These are phyloP conservation scores for Tangara arthus DNA, from an alignment of 2,797 vertebrate genomes.

Conservation along the genomic window DNA sequence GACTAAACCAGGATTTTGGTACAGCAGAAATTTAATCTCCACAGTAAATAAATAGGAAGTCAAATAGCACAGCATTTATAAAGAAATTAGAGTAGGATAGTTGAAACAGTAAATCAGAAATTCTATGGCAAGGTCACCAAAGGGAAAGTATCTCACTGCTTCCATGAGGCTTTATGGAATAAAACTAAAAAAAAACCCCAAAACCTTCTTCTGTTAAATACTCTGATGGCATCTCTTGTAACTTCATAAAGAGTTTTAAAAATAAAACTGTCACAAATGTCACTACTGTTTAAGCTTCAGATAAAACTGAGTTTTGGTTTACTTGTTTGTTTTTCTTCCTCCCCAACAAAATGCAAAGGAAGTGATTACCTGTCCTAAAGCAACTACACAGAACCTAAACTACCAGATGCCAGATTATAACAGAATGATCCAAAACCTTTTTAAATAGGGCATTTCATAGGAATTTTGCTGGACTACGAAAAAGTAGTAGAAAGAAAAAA, in stretches of 20 bases:
- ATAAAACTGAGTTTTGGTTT: background rate
- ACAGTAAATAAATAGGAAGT: background rate
- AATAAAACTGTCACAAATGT: background rate
- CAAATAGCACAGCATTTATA: background rate
- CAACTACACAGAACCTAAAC: background rate
- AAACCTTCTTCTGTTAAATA: background rate
- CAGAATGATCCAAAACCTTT: background rate
- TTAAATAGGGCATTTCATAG: background rate
- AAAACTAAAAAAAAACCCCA: rapidly evolving
- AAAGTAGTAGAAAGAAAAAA: background rate
- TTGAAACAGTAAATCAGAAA: background rate
- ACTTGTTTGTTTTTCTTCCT: background rate
- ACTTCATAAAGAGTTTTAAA: background rate
- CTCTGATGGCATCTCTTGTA: background rate
- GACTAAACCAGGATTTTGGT: background rate
- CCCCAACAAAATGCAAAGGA: background rate
- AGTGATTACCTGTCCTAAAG: background rate
- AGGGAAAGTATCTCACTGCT: background rate
- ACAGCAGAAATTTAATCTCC: background rate
- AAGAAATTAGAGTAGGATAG: background rate
- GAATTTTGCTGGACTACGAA: background rate
- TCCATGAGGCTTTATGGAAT: rapidly evolving
- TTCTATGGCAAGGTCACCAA: background rate
- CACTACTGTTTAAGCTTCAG: background rate
- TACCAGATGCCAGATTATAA: background rate